Evolutionary conservation across 1,140 invertebrate genomes (phyloP).

Genomic region (Sarcophaga bullata): DNA sequence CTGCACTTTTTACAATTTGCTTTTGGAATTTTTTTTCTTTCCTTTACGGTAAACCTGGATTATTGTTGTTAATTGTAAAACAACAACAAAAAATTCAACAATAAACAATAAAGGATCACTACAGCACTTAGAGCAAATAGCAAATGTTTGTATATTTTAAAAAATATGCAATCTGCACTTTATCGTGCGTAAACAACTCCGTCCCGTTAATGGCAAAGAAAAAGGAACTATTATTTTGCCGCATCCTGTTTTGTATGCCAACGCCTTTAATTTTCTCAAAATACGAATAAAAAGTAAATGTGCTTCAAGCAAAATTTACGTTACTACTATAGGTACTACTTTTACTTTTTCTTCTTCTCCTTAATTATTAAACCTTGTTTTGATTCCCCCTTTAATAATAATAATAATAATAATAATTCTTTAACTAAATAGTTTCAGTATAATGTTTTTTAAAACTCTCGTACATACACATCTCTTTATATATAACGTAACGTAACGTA

Average conservation of each 20-base stretch:
- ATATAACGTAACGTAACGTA: no score
- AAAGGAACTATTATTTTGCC: constrained; percentile 6
- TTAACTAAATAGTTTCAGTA: neutral
- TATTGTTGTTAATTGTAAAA: constrained; percentile 9
- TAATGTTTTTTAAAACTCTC: no score
- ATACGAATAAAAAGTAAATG: neutral
- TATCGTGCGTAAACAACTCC: neutral
- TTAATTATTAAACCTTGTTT: neutral
- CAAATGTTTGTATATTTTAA: neutral
- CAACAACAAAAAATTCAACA: neutral
- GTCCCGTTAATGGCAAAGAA: neutral
- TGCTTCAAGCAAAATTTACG: neutral
- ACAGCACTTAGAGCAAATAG: neutral
- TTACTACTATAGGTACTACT: constrained; percentile 12
- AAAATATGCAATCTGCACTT: constrained; percentile 7
- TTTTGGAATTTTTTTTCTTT: neutral
- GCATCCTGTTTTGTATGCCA: neutral
- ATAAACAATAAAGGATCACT: neutral
- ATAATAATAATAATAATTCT: neutral
- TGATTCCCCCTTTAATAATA: neutral
- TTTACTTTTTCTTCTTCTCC: neutral
- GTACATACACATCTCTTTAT: no score
- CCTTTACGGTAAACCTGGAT: neutral
- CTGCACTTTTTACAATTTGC: neutral
- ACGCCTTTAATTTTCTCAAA: neutral